Percentiles rank a stretch among this genome's conserved stretches.
phyloP scores from a whole-genome alignment of 1,140 invertebrate species.

The Philotrypesis tridentata region DNA sequence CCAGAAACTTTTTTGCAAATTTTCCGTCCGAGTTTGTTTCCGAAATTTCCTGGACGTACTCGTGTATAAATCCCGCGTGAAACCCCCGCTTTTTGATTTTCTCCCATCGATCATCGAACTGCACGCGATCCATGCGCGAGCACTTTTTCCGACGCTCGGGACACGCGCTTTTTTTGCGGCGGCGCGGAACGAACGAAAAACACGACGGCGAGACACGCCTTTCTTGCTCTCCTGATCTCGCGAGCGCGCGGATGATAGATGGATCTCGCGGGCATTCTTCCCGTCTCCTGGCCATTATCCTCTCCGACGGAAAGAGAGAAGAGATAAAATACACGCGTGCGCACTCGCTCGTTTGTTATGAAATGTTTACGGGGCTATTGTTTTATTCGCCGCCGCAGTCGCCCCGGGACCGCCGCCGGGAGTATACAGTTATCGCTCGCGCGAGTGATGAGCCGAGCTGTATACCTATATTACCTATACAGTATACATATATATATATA shows the following conservation, averaged over 20 bases:
- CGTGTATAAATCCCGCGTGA: too few species aligned
- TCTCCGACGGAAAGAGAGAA: background rate
- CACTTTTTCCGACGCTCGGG: too few species aligned
- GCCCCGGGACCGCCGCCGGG: too few species aligned
- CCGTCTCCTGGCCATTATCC: background rate
- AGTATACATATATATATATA: too few species aligned
- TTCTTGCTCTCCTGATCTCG: background rate
- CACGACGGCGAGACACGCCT: background rate
- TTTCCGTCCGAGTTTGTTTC: too few species aligned
- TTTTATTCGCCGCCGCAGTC: background rate
- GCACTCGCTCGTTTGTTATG: background rate
- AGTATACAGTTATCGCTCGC: background rate
- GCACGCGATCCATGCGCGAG: too few species aligned
- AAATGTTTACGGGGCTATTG: background rate
- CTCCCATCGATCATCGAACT: background rate
- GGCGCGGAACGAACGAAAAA: background rate
- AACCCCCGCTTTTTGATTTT: too few species aligned
- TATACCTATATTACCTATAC: too few species aligned
- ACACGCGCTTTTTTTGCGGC: background rate
- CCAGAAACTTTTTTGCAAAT: too few species aligned
- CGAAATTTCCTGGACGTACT: too few species aligned
- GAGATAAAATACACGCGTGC: background rate
- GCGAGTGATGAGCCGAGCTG: background rate
- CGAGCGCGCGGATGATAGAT: background rate
- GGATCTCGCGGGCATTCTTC: background rate